Evolutionary conservation across 2,888 invertebrate species (phyloP).

Genomic region (Ormyrus nitidulus): DNA sequence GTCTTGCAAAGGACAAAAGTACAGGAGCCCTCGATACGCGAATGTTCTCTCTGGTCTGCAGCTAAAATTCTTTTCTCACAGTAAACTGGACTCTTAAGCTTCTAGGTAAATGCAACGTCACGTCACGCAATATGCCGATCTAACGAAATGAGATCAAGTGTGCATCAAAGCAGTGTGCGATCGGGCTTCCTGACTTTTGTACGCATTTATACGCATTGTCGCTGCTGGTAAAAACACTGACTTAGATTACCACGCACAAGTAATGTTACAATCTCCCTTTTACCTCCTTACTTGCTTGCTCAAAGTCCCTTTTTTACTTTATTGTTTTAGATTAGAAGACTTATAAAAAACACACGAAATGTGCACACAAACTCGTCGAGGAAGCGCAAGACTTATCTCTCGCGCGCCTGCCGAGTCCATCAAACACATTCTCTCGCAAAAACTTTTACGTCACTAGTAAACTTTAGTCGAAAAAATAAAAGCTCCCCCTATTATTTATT

Average conservation of each 20-base stretch:
- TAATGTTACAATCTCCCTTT: constrained; percentile 30
- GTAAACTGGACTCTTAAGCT: constrained; percentile 60
- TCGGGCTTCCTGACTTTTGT: constrained; percentile 63
- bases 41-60: constrained; percentile 1
- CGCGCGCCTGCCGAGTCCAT: constrained; percentile 35
- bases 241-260: constrained; percentile 47
- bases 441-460: constrained; percentile 42
- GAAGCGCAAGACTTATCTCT: constrained; percentile 34
- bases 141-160: constrained; percentile 51
- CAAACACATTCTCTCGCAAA: constrained; percentile 33
- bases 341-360: constrained; percentile 37
- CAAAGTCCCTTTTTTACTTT: neutral
- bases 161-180: constrained; percentile 62
- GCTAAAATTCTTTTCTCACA: constrained; percentile 44
- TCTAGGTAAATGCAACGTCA: constrained; percentile 65
- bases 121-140: constrained; percentile 37
- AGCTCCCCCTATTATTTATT: neutral
- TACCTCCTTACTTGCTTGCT: neutral
- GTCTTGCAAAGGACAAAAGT: constrained; percentile 73
- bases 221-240: constrained; percentile 72
- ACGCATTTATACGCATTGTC: constrained; percentile 70
- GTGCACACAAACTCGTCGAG: constrained; percentile 23
- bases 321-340: constrained; percentile 34
- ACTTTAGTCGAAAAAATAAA: constrained; percentile 40
- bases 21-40: constrained; percentile 65